Base-by-base conservation (phyloP, 1,140 invertebrate genomes). In the Maconellicoccus hirsutus region DNA sequence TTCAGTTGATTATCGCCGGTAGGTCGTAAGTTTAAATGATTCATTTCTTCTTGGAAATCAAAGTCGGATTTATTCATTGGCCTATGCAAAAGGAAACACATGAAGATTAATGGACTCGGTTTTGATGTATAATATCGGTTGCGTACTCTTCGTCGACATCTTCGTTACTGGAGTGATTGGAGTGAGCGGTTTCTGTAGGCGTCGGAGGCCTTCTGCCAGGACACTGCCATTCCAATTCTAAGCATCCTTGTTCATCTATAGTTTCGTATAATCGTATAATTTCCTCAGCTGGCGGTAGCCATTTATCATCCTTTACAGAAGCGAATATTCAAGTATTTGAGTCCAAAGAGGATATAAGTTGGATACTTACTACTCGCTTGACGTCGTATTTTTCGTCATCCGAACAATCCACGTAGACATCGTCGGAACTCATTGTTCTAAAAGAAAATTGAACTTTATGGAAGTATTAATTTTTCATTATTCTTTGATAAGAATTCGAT, bases 21-120 rank as follows among this genome's bases (percentile, higher is more conserved):
- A 21, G 73, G 73, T 42, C 74, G 66, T 29, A 75, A 61, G 21
- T 75, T 75, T 25, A 76, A 71, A 59, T 76, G 75, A 16, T 74
- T 75, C 39, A 76, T 75, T 52, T 81, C 80, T 25, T 79, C 78
- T 74, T 77, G 74, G 71, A 80, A 81, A 75, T 81, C 79, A 75
- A 80, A 80, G 74, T 80, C 78, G 3, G 76, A 75, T 29, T 79
- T 76, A 71, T 77, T 76, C 71, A 77, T 73, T 59, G 75, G 70
- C 70, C 77, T 78, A 73, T n/a, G n/a, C n/a, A 7, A 29, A 4
- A 26, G 52, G 52, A 39, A 72, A 66, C 21, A 72, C n/a, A n/a
- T n/a, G n/a, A n/a, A n/a, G 26, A 22, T 38, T 66, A 59, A 27
- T 70, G 25, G 39, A 71, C 66, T 73, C 73, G 12, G 71, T 59